Evolutionary conservation across 2,888 invertebrate genomes (phyloP), one percentile per base, ranked within the genome.

Genomic region (Cryptus viduatorius): DNA sequence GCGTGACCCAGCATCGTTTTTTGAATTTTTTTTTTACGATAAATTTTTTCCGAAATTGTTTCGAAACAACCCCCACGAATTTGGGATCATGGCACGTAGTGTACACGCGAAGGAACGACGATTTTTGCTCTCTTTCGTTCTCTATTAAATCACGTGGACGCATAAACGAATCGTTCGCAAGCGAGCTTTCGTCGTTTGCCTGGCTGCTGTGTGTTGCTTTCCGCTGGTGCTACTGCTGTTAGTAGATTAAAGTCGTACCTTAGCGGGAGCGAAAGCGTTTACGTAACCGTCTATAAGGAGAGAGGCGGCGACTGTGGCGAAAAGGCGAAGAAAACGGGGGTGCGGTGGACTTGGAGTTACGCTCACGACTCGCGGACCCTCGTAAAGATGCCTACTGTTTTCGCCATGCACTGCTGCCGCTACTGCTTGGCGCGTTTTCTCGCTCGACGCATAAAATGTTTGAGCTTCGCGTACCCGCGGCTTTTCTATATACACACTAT

Each of bases 221-320:
- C n/a, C n/a, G 48, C 48, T 48, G 48, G 14, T 61, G 85, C 85
- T 85, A 84, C 87, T 86, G 89, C 88, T 90, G 89, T 91, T 91
- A 91, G 91, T 89, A 88, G 91, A 92, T 92, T 91, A 91, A 91
- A 91, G 88, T 89, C 90, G 89, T 91, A 90, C 84, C 87, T 89
- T 69, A 85, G 73, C 82, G 78, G 53, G 61, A 59, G 24, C 3
- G 59, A 77, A 73, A 68, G 44, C 68, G 71, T 46, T 79, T 84
- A 48, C 59, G 76, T 72, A 80, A 84, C 72, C 61, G 80, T 78
- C 75, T 73, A 48, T 76, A 76, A 72, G 73, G 76, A 64, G 48
- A 79, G 71, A 82, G 69, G 59, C 65, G 73, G 59, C 31, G 61
- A 48, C 50, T 84, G 68, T 75, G 72, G 44, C 80, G 67, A 67